Conservation (phyloP, 1,140 invertebrate species). For the Pseudomyrmex pallidus region DNA sequence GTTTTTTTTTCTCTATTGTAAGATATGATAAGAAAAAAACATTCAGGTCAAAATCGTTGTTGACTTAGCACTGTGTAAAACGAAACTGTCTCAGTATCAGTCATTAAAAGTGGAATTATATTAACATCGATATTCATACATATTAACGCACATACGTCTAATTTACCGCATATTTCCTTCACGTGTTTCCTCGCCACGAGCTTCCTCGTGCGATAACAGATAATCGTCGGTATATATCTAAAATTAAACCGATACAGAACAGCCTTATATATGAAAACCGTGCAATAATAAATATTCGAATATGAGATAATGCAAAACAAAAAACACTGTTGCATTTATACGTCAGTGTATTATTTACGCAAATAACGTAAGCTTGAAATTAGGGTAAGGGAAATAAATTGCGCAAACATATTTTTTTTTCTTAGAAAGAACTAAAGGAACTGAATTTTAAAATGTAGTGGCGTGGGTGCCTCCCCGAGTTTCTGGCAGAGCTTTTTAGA, state of each 20-base stretch:
- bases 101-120: background rate
- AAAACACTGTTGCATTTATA: background rate
- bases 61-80: background rate
- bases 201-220: slow-evolving; percentile 6
- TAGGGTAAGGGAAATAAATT: background rate
- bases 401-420: background rate
- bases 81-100: background rate
- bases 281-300: background rate
- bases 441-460: background rate
- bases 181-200: slow-evolving; percentile 1
- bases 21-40: no score
- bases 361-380: background rate
- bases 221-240: background rate
- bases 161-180: slow-evolving; percentile 26
- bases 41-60: background rate
- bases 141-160: background rate
- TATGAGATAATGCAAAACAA: background rate
- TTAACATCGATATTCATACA: background rate
- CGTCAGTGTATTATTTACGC: background rate
- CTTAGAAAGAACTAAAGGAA: background rate
- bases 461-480: slow-evolving; percentile 46
- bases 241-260: background rate
- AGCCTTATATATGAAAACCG: background rate
- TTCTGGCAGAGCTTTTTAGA: slow-evolving; percentile 73
- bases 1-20: no score